phyloP scores from a whole-genome alignment of 2,797 vertebrate genomes.

The Orestias chungarensis region DNA sequence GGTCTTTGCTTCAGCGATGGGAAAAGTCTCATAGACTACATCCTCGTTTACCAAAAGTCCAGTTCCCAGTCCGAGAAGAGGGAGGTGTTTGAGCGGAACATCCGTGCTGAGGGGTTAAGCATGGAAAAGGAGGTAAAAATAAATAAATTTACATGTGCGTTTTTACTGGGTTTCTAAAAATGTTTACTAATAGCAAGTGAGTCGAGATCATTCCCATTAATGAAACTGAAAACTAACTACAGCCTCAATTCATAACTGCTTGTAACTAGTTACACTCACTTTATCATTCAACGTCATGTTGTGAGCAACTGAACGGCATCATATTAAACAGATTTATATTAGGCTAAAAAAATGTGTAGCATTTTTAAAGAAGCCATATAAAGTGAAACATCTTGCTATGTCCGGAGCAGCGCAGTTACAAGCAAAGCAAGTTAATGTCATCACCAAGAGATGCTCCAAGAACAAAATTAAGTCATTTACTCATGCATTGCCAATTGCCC shows the following conservation, averaged over 20 bases:
- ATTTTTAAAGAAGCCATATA: too few species aligned
- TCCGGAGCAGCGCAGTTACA: too few species aligned
- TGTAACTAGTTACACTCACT: background rate
- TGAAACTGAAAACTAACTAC: background rate
- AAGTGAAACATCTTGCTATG: too few species aligned
- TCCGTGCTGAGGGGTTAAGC: slow-evolving; percentile 90
- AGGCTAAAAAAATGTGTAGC: too few species aligned
- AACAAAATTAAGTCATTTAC: background rate
- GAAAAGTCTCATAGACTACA: slow-evolving; percentile 91
- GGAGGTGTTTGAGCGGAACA: slow-evolving; percentile 92
- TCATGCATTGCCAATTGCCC: too few species aligned
- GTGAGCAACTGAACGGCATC: background rate
- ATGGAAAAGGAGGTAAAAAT: slow-evolving; percentile 91
- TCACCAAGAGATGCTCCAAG: background rate
- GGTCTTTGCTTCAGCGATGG: slow-evolving; percentile 90
- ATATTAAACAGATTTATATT: background rate
- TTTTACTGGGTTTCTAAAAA: background rate
- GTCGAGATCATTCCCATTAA: background rate
- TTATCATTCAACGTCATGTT: background rate
- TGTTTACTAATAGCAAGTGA: background rate
- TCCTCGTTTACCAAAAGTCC: slow-evolving; percentile 92
- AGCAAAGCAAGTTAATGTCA: too few species aligned
- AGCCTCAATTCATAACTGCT: background rate
- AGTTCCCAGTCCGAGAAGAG: slow-evolving; percentile 88
- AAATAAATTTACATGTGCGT: background rate